Evolutionary conservation across 2,888 invertebrate species (phyloP).

Genomic region (Stramonita haemastoma): DNA sequence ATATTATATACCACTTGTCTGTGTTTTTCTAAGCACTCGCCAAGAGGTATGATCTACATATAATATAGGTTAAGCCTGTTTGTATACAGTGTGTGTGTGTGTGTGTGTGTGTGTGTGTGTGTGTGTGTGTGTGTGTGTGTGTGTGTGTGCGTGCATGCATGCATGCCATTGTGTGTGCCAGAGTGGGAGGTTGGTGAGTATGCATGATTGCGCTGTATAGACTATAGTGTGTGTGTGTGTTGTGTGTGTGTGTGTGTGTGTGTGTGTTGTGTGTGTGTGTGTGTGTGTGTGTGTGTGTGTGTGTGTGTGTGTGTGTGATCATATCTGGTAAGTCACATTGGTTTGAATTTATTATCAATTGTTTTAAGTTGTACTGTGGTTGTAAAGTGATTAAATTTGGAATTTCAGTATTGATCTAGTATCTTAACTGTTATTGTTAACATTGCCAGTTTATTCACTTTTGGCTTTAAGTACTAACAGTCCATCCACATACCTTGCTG

Average conservation of each 20-base stretch:
- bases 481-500: background rate
- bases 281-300: slow-evolving; percentile 11
- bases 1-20: background rate
- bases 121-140: background rate
- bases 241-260: too few species aligned
- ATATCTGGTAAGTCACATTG: background rate
- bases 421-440: background rate
- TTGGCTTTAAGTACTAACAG: background rate
- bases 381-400: background rate
- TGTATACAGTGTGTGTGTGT: too few species aligned
- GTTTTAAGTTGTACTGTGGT: background rate
- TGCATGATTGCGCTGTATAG: background rate
- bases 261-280: background rate
- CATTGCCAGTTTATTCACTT: background rate
- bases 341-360: background rate
- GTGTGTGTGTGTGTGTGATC: slow-evolving; percentile 1
- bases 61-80: too few species aligned
- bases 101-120: background rate
- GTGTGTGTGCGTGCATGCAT: background rate
- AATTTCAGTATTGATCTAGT: background rate
- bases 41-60: too few species aligned
- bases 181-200: background rate
- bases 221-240: too few species aligned
- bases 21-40: background rate
- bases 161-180: background rate